Conservation (phyloP, 2,888 invertebrate genomes). For the Nebria salina region DNA sequence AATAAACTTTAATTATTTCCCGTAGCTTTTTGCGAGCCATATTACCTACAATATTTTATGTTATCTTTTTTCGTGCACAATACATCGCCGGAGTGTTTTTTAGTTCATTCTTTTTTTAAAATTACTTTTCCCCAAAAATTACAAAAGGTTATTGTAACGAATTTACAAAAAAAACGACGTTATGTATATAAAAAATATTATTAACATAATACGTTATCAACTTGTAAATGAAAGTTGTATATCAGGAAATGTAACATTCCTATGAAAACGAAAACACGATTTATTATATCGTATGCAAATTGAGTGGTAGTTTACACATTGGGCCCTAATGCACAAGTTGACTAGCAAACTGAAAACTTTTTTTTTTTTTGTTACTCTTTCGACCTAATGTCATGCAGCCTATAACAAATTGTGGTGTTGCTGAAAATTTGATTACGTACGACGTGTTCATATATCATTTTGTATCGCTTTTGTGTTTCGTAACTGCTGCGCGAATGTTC, state of each 20-base stretch:
- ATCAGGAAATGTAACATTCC: neutral
- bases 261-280: neutral
- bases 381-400: slow-evolving; percentile 28
- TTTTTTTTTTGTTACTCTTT: slow-evolving; percentile 14
- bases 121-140: slow-evolving; percentile 26
- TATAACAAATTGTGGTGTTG: slow-evolving; percentile 31
- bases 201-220: neutral
- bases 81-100: slow-evolving; percentile 14
- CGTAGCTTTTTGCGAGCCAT: slow-evolving; percentile 33
- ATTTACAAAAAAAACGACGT: neutral
- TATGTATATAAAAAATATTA: neutral
- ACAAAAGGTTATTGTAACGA: slow-evolving; percentile 14
- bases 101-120: slow-evolving; percentile 15
- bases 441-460: slow-evolving; percentile 33
- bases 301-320: slow-evolving; percentile 8
- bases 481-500: neutral
- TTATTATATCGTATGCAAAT: slow-evolving; percentile 19
- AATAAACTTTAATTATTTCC: slow-evolving; percentile 47
- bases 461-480: slow-evolving; percentile 33
- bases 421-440: slow-evolving; percentile 32
- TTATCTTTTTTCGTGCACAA: slow-evolving; percentile 33
- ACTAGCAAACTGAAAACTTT: slow-evolving; percentile 10
- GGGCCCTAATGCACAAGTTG: slow-evolving; percentile 15
- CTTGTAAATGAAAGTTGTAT: neutral
- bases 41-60: slow-evolving; percentile 37